Base-by-base conservation (phyloP, 92 coral and sea anemone species). In the Metridium senile region DNA sequence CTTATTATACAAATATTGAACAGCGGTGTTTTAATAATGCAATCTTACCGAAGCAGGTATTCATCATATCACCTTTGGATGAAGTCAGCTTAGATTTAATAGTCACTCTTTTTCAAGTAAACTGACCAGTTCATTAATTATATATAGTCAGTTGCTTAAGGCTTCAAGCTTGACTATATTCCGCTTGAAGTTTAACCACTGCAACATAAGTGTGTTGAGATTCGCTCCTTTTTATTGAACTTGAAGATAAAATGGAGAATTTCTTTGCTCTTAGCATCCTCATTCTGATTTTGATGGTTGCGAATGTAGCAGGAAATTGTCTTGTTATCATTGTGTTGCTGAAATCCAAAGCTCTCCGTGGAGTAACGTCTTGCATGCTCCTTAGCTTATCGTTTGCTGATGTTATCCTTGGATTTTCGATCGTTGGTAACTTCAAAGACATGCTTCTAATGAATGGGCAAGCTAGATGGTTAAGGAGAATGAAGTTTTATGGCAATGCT, bases 401-500 rank as follows among this genome's bases (percentile, higher is more conserved):
- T 39, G 0, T 63, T 1, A 1, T 4, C 23, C 56, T 72, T 18
- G 76, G 76, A n/a, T 4, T 56, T 8, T 26, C 45, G 16, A 72
- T 72, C 52, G 46, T 28, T 27, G 26, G 26, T n/a, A 34, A 28
- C 4, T 0, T n/a, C 25, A 51, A 1, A 1, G 51, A 23, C 49
- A n/a, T n/a, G n/a, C n/a, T n/a, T n/a, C n/a, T n/a, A n/a, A 1
- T 33, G 4, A 0, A 54, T 0, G 31, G 33, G 22, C 2, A 26
- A 22, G 18, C 0, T 7, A 21, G 56, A 18, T 73, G 78, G 78
- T 23, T 17, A 0, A 46, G 30, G 31, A 73, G 33, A 35, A 10
- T 58, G 11, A 54, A 73, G 31, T 73, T 73, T 58, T 73, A 73
- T 58, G 11, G 13, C 20, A 43, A 54, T 33, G 68, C 78, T 19